Evolutionary conservation across 2,888 invertebrate species (phyloP).

Genomic region (Aspidapion aeneum): DNA sequence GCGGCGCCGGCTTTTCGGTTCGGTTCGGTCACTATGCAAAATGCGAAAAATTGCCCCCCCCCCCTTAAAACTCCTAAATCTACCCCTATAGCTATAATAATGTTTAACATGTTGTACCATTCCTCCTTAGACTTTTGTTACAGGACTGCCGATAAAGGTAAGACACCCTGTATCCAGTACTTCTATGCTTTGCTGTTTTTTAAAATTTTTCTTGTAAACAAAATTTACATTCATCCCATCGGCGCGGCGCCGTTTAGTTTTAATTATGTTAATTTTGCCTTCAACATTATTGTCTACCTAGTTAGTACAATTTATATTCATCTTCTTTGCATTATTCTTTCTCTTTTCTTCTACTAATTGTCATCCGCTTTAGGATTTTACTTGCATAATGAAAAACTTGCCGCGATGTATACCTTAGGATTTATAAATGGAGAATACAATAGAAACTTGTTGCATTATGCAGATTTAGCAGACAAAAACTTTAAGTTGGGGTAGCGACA

Average conservation of each 20-base stretch:
- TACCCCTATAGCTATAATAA: no score
- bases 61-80: no score
- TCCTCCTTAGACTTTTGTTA: no score
- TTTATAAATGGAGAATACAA: neutral
- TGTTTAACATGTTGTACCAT: no score
- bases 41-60: no score
- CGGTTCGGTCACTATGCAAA: no score
- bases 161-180: no score
- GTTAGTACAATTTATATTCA: neutral
- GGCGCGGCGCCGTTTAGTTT: neutral
- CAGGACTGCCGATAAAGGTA: no score
- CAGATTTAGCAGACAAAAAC: neutral
- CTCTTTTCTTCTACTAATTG: neutral
- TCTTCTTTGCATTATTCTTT: neutral
- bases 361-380: neutral
- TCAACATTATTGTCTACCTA: neutral
- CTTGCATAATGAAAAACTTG: neutral
- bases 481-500: neutral
- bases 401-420: neutral
- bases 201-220: neutral
- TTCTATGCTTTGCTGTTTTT: neutral
- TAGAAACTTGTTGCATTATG: neutral
- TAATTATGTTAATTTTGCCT: neutral
- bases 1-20: no score
- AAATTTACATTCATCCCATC: neutral